Conservation (phyloP, 2,888 invertebrate species). For the Syrphus vitripennis region DNA sequence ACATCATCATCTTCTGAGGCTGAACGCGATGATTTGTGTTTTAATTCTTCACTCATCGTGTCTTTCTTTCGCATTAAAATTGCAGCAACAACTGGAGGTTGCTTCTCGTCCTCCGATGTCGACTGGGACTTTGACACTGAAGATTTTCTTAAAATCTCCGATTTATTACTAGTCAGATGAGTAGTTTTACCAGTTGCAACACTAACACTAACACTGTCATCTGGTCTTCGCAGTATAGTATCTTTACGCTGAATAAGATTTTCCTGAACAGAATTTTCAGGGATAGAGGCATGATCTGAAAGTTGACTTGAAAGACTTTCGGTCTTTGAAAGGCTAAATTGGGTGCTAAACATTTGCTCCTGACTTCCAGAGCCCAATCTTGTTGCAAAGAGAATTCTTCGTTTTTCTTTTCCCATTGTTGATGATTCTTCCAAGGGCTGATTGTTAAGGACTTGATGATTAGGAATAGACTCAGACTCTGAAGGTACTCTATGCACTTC, state of each 20-base stretch:
- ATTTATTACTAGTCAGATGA: conserved; percentile 34
- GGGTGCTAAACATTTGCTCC: conserved; percentile 87
- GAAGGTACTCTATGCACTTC: conserved; percentile 77
- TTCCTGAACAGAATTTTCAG: conserved; percentile 74
- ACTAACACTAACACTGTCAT: conserved; percentile 73
- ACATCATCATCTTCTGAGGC: conserved; percentile 79
- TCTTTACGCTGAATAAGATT: conserved; percentile 77
- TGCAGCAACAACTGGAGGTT: conserved; percentile 65
- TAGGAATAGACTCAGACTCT: conserved; percentile 46
- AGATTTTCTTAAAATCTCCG: conserved; percentile 59
- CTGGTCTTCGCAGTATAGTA: conserved; percentile 77
- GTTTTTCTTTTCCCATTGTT: conserved; percentile 78
- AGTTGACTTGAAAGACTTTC: conserved; percentile 85
- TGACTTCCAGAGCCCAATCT: conserved; percentile 85
- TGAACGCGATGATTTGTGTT: conserved; percentile 76
- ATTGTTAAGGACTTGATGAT: conserved; percentile 28
- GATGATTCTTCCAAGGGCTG: conserved; percentile 73
- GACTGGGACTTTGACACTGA: conserved; percentile 74
- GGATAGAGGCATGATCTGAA: conserved; percentile 80
- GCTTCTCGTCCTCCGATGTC: conserved; percentile 78
- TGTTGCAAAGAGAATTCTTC: conserved; percentile 85
- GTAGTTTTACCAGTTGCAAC: conserved; percentile 29
- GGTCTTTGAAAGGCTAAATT: conserved; percentile 85
- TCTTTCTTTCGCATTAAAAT: conserved; percentile 77
- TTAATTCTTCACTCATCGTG: conserved; percentile 70